Base-by-base conservation (phyloP, 2,888 invertebrate genomes). In the Pheosia gnoma region DNA sequence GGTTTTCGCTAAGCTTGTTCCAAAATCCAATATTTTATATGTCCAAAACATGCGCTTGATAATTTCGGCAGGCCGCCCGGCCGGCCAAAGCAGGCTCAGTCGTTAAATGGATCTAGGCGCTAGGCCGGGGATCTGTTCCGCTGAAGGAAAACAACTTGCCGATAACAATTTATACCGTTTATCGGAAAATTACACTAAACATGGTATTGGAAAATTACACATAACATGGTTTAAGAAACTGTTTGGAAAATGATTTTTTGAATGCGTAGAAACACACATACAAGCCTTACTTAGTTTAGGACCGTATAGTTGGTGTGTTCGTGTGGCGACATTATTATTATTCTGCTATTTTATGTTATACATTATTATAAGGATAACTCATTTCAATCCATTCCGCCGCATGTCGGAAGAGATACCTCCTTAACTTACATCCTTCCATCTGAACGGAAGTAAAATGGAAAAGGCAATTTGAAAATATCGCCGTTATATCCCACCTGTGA, bases 61-160 rank as follows among this genome's bases (percentile, higher is more conserved):
- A 51, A 63, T 61, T 69, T 61, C 11, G n/a, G 52, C 59, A 41
- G n/a, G n/a, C n/a, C n/a, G n/a, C n/a, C n/a, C n/a, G n/a, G 55
- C 37, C 37, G 11, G 45, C 43, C 58, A 52, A 59, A 43, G 37
- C 45, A 49, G 57, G 13, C 54, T 62, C 58, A 63, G 41, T 47
- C 43, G 39, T 41, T 53, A 69, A 72, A 60, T 59, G 45, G 52
- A 59, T 61, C 58, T 63, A 58, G 60, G 61, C 60, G 61, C 45
- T 60, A 57, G 61, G 58, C 65, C 59, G 53, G 51, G 59, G 54
- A 56, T 43, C 57, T 65, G 43, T 59, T 51, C 47, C 53, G 25
- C 55, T 11, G 43, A 49, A 58, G 47, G 59, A 59, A 68, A 72
- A 63, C 49, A 63, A 63, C 38, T 49, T 43, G 51, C 59, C 11